A percentile compares a stretch with the other conserved stretches of the same genome.
These are phyloP conservation scores for Python bivittatus DNA, from an alignment of 2,113 vertebrate genomes.

Conservation along the genomic window DNA sequence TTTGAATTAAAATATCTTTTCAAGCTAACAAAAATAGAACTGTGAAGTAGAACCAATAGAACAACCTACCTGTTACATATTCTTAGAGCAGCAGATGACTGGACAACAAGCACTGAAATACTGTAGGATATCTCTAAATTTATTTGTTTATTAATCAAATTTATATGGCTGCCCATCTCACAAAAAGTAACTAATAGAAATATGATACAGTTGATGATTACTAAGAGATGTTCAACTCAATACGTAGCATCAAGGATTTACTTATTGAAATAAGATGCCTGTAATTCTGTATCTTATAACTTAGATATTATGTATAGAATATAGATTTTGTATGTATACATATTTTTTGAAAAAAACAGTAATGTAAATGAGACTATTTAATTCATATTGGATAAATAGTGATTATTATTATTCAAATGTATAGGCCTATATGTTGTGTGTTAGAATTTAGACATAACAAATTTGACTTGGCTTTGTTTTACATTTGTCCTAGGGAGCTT, in stretches of 20 bases:
- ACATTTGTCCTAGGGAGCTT: slow-evolving; percentile 15
- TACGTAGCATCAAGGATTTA: background rate
- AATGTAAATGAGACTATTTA: background rate
- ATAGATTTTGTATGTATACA: too few relatives aligned
- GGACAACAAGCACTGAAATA: too few relatives aligned
- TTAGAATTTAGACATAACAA: slow-evolving; percentile 19
- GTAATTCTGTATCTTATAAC: background rate
- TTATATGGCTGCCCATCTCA: too few relatives aligned
- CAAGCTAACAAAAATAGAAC: background rate
- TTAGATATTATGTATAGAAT: too few relatives aligned
- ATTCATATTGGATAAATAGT: background rate
- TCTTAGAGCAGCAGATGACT: background rate
- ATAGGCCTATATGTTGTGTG: too few relatives aligned
- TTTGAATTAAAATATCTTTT: background rate
- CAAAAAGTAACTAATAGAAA: too few relatives aligned
- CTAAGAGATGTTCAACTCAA: too few relatives aligned
- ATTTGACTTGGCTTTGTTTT: slow-evolving; percentile 6
- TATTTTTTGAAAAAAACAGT: background rate
- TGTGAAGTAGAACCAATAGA: background rate
- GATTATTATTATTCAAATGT: too few relatives aligned
- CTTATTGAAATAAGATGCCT: background rate
- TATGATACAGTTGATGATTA: background rate
- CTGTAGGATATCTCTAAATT: background rate
- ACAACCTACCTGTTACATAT: background rate
- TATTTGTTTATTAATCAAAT: too few relatives aligned